Base-by-base conservation (phyloP, 2,113 vertebrate species). In the Syngnathus floridae region DNA sequence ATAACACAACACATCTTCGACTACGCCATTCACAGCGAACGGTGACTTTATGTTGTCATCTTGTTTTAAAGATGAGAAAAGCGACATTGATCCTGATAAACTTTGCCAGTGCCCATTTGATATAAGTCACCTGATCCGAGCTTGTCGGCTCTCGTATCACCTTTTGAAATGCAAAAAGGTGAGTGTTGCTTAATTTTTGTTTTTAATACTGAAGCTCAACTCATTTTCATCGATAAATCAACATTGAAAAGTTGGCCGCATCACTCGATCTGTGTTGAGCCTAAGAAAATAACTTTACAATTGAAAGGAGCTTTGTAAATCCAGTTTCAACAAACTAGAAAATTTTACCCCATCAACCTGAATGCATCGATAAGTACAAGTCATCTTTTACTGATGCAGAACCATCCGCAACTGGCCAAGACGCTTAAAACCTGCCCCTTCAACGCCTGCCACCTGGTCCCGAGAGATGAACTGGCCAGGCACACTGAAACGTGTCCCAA, bases 101-200 rank as follows among this genome's bases (percentile, higher is more conserved):
- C 83, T 97, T 7, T 19, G 94, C 5, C 91, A 91, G 46, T 98
- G 96, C 31, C 96, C 96, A 0, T 93, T 91, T 75, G 92, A 97
- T 35, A 91, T 92, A 35, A 90, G 86, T 46, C 96, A 98, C 56
- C 82, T 71, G 56, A 95, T 98, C 79, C 87, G 95, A 54, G 88
- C 91, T 12, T 90, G 89, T 40, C 90, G 96, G 0, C 94, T 95
- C 70, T 93, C 95, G 0, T 98, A 97, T 75, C 96, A 98, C 76
- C 82, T 97, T 4, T 90, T 97, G 5, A 98, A 98, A 84, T 98
- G 96, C 75, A 90, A 72, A 58, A 94, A 96, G 93, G 95, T 95
- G 59, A 73, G 75, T 3, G 26, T 31, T 31, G 26, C 3, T 31
- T 31, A 31, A 31, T 31, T 31, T 31, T 41, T 41, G 1, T 26